Base-by-base conservation (phyloP, 1,140 invertebrate genomes). In the Choristoneura fumiferana region DNA sequence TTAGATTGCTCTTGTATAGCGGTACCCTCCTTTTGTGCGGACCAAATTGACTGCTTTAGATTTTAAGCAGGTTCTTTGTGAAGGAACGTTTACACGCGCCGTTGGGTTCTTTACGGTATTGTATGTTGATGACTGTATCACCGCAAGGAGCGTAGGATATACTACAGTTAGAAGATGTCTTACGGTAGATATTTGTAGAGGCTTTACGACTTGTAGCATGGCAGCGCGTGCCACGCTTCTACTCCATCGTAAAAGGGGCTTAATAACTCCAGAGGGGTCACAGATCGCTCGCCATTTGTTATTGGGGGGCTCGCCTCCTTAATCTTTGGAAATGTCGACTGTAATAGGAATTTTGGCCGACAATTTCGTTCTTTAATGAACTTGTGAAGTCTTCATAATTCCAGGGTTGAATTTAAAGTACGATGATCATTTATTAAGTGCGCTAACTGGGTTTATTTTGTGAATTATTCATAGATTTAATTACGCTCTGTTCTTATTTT, bases 21-120 rank as follows among this genome's bases (percentile, higher is more conserved):
- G 22, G 33, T 36, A 45, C 61, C 56, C 35, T 63, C 57, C 52
- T 54, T 29, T 33, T 53, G 58, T 60, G 62, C 63, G 67, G 55
- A 57, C 56, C 34, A 69, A 78, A 80, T 73, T 79, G 73, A 71
- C 71, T 66, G 63, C 71, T 81, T 75, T 73, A 76, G 67, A 73
- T 71, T 73, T 67, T 52, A 72, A 76, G 66, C 67, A 60, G 71
- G 63, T 60, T 69, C 75, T 63, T 67, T 76, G 76, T 65, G 64
- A 72, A 45, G 18, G 43, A 29, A 15, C 8, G 14, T 8, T 0
- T 10, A 33, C 43, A 49, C 22, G 43, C 12, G 17, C 18, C 5
- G 17, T 29, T 29, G 2, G 22, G 22, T 29, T 29, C 6, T 29
- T 2, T 29, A 29, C 2, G 22, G 22, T 29, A 29, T 29, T 29